Conservation (phyloP, 2,888 invertebrate species). For the Sarcophaga rosellei region DNA sequence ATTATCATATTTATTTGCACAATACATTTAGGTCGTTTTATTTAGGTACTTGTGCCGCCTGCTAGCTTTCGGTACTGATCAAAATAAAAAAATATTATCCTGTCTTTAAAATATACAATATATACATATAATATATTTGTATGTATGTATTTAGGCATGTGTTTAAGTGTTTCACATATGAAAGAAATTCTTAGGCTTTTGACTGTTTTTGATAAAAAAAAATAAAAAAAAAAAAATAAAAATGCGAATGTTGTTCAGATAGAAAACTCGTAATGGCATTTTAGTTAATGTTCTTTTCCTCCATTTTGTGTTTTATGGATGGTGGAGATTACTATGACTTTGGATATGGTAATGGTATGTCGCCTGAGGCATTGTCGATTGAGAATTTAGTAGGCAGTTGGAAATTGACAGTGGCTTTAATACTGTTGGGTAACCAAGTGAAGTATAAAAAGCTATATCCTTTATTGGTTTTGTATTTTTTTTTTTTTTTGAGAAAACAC, state of each 20-base stretch:
- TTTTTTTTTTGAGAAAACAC: slow-evolving; percentile 75
- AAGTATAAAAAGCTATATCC: slow-evolving; percentile 80
- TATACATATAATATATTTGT: slow-evolving; percentile 69
- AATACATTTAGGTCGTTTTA: slow-evolving; percentile 63
- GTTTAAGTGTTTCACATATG: slow-evolving; percentile 44
- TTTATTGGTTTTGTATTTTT: slow-evolving; percentile 80
- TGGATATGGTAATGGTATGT: background rate
- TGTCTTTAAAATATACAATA: slow-evolving; percentile 68
- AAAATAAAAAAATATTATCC: slow-evolving; percentile 81
- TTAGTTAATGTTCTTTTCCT: slow-evolving; percentile 58
- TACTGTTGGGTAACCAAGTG: slow-evolving; percentile 75
- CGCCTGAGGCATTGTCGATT: background rate
- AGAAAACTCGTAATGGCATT: slow-evolving; percentile 69
- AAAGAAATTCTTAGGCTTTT: slow-evolving; percentile 75
- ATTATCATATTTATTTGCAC: slow-evolving; percentile 37
- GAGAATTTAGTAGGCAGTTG: slow-evolving; percentile 32
- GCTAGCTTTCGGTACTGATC: slow-evolving; percentile 76
- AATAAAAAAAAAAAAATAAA: too few relatives aligned
- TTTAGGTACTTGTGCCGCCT: slow-evolving; percentile 71
- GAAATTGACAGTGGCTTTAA: slow-evolving; percentile 43
- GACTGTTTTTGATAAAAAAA: slow-evolving; percentile 72
- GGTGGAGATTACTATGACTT: background rate
- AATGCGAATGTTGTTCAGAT: slow-evolving; percentile 63
- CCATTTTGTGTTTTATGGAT: background rate
- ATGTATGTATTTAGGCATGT: slow-evolving; percentile 7